Conservation (phyloP, 2,797 vertebrate species). For the Streptopelia turtur region DNA sequence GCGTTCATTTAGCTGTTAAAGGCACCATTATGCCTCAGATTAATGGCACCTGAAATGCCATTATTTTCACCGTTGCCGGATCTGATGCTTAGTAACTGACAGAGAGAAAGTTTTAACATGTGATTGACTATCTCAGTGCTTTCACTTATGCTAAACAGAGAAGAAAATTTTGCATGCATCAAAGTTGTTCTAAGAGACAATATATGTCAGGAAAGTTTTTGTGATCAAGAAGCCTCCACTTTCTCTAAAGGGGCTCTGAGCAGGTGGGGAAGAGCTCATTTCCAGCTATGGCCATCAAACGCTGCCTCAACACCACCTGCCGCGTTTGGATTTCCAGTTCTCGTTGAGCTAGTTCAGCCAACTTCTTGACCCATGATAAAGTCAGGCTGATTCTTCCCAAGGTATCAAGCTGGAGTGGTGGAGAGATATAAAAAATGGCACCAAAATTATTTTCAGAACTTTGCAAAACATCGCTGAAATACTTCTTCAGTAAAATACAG, state of each 20-base stretch:
- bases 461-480: neutral
- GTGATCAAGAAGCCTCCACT: neutral
- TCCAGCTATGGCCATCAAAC: neutral
- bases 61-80: conserved; percentile 46
- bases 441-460: neutral
- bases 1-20: conserved; percentile 45
- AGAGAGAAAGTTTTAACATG: conserved; percentile 5
- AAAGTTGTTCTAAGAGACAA: neutral
- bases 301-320: neutral
- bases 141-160: conserved; percentile 14
- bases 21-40: conserved; percentile 35
- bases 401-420: neutral
- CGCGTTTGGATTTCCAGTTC: neutral
- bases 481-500: neutral
- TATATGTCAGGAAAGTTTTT: neutral
- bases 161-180: neutral
- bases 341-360: neutral
- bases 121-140: conserved; percentile 17
- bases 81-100: conserved; percentile 29
- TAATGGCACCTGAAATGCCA: conserved; percentile 51
- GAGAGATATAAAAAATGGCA: fast-evolving
- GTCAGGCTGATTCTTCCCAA: neutral
- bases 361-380: neutral
- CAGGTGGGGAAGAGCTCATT: neutral
- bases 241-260: neutral